Conservation (phyloP, 2,113 vertebrate species). For the Mugil cephalus region DNA sequence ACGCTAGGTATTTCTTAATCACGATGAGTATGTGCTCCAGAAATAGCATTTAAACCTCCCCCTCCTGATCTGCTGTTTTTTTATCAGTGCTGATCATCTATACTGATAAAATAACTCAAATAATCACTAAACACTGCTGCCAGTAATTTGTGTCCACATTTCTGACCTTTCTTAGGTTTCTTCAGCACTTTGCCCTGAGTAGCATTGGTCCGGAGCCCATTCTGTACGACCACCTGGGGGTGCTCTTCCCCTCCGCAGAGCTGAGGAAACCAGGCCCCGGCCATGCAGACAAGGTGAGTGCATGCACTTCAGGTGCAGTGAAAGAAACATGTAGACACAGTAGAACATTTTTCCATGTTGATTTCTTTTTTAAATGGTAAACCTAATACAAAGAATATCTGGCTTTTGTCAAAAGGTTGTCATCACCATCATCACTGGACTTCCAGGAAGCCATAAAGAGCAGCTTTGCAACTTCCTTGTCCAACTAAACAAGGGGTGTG, state of each 20-base stretch:
- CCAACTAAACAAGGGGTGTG: conserved; percentile 88
- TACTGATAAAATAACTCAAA: too few relatives aligned
- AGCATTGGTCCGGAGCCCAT: conserved; percentile 89
- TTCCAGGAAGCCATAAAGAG: conserved; percentile 92
- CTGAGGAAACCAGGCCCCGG: conserved; percentile 56
- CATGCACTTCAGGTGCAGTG: neutral
- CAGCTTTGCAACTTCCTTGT: conserved; percentile 89
- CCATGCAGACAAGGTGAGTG: conserved; percentile 87
- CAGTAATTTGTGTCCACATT: neutral
- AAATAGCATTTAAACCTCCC: conserved; percentile 27
- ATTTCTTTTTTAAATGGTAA: neutral
- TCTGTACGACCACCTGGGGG: conserved; percentile 87
- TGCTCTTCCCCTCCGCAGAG: conserved; percentile 85
- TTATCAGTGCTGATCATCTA: conserved; percentile 22
- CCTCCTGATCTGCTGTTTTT: conserved; percentile 23
- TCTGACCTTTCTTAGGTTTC: conserved; percentile 85
- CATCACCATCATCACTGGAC: conserved; percentile 89
- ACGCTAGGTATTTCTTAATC: conserved; percentile 34
- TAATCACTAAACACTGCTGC: too few relatives aligned
- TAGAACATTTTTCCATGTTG: neutral
- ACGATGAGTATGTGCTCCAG: conserved; percentile 18
- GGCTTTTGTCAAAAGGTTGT: conserved; percentile 82
- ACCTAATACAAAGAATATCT: conserved; percentile 4
- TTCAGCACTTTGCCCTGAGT: conserved; percentile 90
- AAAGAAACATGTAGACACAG: neutral